phyloP scores from a whole-genome alignment of 2,888 invertebrate species.

The Phengaris arion region DNA sequence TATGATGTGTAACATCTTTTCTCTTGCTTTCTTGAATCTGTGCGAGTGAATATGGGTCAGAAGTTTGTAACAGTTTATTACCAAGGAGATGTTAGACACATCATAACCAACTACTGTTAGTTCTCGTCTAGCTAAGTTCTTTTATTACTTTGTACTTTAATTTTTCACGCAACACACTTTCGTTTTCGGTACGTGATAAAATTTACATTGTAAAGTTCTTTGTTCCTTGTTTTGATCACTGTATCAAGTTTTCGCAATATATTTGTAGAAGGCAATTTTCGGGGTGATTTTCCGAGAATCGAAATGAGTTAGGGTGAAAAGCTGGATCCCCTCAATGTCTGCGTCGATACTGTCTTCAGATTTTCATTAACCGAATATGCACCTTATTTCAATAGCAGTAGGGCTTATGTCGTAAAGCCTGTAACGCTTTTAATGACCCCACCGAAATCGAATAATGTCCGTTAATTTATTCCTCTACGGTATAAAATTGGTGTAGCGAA shows the following conservation, averaged over 20 bases:
- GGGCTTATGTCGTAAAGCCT: constrained; percentile 8
- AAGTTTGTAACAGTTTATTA: too few species aligned
- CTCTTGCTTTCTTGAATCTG: too few species aligned
- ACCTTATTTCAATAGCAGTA: not conserved
- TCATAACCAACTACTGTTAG: too few species aligned
- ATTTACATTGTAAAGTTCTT: not conserved
- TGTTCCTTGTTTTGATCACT: constrained; percentile 9
- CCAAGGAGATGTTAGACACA: too few species aligned
- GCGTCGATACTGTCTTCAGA: constrained; percentile 39
- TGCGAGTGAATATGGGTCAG: too few species aligned
- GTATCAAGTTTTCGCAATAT: constrained; percentile 36
- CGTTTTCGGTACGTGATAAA: constrained; percentile 21
- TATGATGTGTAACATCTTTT: too few species aligned
- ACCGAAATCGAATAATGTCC: constrained; percentile 9
- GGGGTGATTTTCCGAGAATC: constrained; percentile 45
- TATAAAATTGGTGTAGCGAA: not conserved
- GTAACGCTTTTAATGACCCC: not conserved
- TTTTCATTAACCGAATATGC: not conserved
- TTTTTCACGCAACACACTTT: constrained; percentile 23
- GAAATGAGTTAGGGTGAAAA: constrained; percentile 45
- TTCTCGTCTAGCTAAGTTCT: not conserved
- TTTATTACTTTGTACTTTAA: not conserved
- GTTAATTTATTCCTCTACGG: constrained; percentile 14
- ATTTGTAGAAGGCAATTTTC: constrained; percentile 24
- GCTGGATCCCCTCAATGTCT: constrained; percentile 44